Conservation (phyloP, 2,797 vertebrate genomes). For the Acrocephalus scirpaceus region DNA sequence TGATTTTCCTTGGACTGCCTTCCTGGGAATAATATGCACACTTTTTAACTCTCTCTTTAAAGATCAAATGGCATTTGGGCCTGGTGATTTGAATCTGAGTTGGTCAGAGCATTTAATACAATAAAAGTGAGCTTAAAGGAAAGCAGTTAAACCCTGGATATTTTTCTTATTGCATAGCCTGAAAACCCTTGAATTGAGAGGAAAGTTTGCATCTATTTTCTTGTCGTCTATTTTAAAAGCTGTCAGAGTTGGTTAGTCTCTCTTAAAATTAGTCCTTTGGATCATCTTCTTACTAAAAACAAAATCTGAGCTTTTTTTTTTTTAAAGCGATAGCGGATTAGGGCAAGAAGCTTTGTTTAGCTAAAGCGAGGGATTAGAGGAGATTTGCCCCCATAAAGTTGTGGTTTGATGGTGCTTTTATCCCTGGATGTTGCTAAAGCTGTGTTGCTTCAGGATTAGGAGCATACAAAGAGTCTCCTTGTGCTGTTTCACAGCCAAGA, state of each 20-base stretch:
- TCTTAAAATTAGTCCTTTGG: conserved; percentile 97
- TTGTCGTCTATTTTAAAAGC: conserved; percentile 86
- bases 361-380: conserved; percentile 99
- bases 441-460: conserved; percentile 97
- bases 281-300: conserved; percentile 93
- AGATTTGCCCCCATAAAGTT: conserved; percentile 98
- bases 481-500: conserved; percentile 92
- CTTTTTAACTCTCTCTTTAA: conserved; percentile 71
- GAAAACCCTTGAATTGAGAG: conserved; percentile 74
- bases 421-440: conserved; percentile 99
- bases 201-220: conserved; percentile 80
- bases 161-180: conserved; percentile 73
- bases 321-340: conserved; percentile 84
- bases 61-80: conserved; percentile 76
- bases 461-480: conserved; percentile 97
- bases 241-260: conserved; percentile 99
- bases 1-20: conserved; percentile 73
- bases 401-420: conserved; percentile 99
- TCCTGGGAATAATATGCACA: conserved; percentile 75
- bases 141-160: conserved; percentile 77
- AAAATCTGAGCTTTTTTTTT: conserved; percentile 85
- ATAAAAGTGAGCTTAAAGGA: conserved; percentile 73
- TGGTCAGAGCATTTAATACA: conserved; percentile 75
- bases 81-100: conserved; percentile 73
- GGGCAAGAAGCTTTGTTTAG: conserved; percentile 94